Base-by-base conservation (phyloP, 2,797 vertebrate genomes). In the Bryconaethiops microstoma region DNA sequence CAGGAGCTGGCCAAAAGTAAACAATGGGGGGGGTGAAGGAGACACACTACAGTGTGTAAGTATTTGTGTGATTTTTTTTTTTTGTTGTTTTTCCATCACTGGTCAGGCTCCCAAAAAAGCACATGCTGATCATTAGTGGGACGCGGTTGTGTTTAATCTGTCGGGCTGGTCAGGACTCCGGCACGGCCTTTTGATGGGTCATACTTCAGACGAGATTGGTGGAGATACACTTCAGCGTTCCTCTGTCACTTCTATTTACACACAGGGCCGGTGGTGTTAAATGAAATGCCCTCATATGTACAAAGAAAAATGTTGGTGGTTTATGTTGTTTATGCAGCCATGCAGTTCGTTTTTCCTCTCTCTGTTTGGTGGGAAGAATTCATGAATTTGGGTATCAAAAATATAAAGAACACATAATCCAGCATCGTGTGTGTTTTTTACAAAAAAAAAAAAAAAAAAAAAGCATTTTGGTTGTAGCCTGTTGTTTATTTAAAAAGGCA, bases 401-500 rank as follows among this genome's bases (percentile, higher is more conserved):
- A 65, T 39, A 3, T 8, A 65, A 65, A 17, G 25, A 17, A 39
- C 21, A 64, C 63, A 65, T 21, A 40, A 19, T n/a, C 29, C 62
- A 39, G 62, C 17, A 19, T n/a, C n/a, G 25, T 40, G 17, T 21
- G 16, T 13, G 70, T 79, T 83, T 63, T 80, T 77, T 74, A 83
- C 77, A 80, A 52, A 52, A 52, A 52, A 13, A 52, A 10, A 73
- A 68, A 52, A 52, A 52, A 52, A 13, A 52, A 10, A 73, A 68
- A 54, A 16, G 23, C 65, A 59, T 71, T 17, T 78, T 48, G 35
- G 60, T 57, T 63, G 71, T 76, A 78, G 80, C 70, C 80, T 48
- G 25, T 78, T 78, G 48, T 84, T 87, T 82, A 80, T 89, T 85
- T 70, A 81, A 87, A 90, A 88, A 63, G 63, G 62, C 67, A 69